Evolutionary conservation across 2,797 vertebrate genomes (phyloP).

Genomic region (Coracias cyanogaster): DNA sequence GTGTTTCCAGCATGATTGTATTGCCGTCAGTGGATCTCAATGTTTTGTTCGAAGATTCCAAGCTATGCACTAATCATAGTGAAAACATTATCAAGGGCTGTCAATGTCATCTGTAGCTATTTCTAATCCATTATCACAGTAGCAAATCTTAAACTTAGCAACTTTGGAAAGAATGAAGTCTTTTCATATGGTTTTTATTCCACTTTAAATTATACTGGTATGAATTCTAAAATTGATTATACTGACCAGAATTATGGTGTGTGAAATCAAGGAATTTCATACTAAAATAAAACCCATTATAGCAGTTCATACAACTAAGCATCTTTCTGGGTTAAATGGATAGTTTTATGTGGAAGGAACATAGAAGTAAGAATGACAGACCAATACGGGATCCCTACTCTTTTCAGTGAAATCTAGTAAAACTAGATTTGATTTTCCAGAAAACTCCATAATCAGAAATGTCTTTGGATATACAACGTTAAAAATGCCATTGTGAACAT

Average conservation of each 20-base stretch:
- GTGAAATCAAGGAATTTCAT: background rate
- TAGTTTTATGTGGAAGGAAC: background rate
- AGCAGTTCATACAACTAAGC: background rate
- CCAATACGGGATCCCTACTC: background rate
- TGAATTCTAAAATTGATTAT: background rate
- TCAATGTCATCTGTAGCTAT: background rate
- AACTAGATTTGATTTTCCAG: conserved; percentile 30
- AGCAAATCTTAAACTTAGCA: conserved; percentile 23
- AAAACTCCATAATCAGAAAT: conserved; percentile 18
- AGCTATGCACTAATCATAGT: background rate
- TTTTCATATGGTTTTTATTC: conserved; percentile 16
- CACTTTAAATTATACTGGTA: background rate
- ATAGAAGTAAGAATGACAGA: conserved; percentile 25
- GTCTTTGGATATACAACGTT: background rate
- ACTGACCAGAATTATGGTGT: background rate
- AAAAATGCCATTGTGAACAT: conserved; percentile 11
- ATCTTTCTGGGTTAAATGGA: background rate
- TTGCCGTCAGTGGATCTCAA: background rate
- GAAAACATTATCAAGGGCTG: background rate
- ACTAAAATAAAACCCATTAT: background rate
- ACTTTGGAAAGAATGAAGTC: conserved; percentile 10
- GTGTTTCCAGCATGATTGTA: background rate
- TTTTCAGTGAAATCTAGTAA: background rate
- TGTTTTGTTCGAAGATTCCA: background rate
- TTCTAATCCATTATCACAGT: conserved; percentile 40